Percentiles rank a stretch among this genome's conserved stretches.
Evolutionary conservation across 2,888 invertebrate genomes (phyloP).

Genomic region (Pandemis cinnamomeana): DNA sequence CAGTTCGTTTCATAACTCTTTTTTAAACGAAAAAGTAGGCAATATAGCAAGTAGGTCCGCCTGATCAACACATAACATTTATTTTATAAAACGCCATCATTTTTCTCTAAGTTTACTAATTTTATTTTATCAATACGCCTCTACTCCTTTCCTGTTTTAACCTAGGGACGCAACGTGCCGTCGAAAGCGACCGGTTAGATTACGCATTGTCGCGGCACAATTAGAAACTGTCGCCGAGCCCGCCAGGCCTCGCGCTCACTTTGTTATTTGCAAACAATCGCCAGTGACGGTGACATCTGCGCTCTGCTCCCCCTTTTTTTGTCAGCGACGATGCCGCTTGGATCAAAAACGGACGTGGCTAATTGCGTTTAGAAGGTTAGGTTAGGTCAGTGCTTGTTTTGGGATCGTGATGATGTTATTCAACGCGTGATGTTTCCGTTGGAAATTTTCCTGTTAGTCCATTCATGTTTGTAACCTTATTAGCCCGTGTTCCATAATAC

Average conservation of each 20-base stretch:
- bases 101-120: no score
- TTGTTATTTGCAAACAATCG: slow-evolving; percentile 82
- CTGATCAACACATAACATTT: no score
- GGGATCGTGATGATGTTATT: neutral
- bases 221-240: slow-evolving; percentile 78
- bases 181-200: slow-evolving; percentile 80
- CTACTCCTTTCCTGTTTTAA: slow-evolving; percentile 53
- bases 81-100: no score
- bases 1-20: no score
- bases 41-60: no score
- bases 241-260: slow-evolving; percentile 58
- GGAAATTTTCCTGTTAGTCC: neutral
- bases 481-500: no score
- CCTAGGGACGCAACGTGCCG: slow-evolving; percentile 71
- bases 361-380: slow-evolving; percentile 28
- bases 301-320: slow-evolving; percentile 50
- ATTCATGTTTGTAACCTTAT: no score
- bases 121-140: neutral
- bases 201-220: slow-evolving; percentile 82
- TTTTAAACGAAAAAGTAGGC: no score
- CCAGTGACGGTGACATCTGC: slow-evolving; percentile 70
- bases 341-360: slow-evolving; percentile 28
- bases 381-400: slow-evolving; percentile 3
- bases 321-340: slow-evolving; percentile 19
- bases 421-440: neutral